Percentiles rank a stretch among this genome's conserved stretches.
Evolutionary conservation across 2,888 invertebrate genomes (phyloP).

Genomic region (Rotaria magnacalcarata): DNA sequence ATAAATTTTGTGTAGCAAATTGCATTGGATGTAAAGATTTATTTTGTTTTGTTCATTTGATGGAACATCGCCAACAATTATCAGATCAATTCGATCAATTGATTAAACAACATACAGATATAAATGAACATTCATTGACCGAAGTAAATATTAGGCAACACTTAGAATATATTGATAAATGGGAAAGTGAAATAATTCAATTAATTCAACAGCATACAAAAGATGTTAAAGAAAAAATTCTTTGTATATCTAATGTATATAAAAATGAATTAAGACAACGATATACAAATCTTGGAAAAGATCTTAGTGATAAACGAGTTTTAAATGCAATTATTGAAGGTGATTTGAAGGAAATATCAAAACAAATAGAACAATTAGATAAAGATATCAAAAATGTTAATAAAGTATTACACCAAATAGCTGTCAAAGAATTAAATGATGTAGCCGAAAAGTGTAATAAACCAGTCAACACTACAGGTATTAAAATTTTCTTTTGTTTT

Average conservation of each 20-base stretch:
- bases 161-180: not conserved
- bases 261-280: not conserved
- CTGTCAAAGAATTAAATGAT: not conserved
- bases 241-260: not conserved
- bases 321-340: not conserved
- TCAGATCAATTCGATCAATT: not conserved
- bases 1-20: not conserved
- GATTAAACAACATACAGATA: not conserved
- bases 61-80: not conserved
- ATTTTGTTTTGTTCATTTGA: not conserved
- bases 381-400: not conserved
- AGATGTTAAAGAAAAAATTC: not conserved
- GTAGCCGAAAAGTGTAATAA: not conserved
- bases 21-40: not conserved
- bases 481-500: not conserved
- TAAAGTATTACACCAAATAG: not conserved
- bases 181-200: not conserved
- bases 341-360: not conserved
- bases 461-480: not conserved
- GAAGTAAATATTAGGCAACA: not conserved
- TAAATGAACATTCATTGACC: not conserved
- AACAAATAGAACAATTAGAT: not conserved
- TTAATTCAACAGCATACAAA: not conserved
- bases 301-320: not conserved
- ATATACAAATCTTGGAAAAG: not conserved